Evolutionary conservation across 1,140 invertebrate species (phyloP).

Genomic region (Venturia canescens): DNA sequence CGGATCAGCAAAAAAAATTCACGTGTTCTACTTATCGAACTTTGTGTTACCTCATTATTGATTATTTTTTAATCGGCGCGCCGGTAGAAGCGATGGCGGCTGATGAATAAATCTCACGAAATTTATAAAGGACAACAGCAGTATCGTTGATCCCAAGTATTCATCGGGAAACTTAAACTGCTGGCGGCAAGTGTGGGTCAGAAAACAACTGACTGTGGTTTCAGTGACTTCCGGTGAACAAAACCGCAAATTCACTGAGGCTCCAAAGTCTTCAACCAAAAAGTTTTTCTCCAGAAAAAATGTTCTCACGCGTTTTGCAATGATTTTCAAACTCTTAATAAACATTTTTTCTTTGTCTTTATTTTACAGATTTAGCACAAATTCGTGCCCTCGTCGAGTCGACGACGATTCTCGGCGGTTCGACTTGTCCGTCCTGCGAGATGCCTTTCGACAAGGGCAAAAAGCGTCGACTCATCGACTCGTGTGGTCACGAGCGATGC

Average conservation of each 20-base stretch:
- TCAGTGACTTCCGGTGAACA: too few relatives aligned
- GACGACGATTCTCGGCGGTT: slow-evolving; percentile 80
- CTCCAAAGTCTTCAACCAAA: too few relatives aligned
- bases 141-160: too few relatives aligned
- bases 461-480: slow-evolving; percentile 94
- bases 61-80: neutral
- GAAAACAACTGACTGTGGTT: too few relatives aligned
- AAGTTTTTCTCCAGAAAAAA: too few relatives aligned
- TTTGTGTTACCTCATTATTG: slow-evolving; percentile 12
- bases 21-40: slow-evolving; percentile 40
- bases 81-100: neutral
- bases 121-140: neutral
- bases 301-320: neutral
- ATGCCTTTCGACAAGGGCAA: slow-evolving; percentile 97
- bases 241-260: too few relatives aligned
- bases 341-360: slow-evolving; percentile 45
- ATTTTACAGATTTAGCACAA: slow-evolving; percentile 84
- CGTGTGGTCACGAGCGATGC: slow-evolving; percentile 95
- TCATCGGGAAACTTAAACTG: too few relatives aligned
- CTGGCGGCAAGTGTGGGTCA: too few relatives aligned
- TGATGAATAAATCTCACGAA: neutral
- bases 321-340: neutral
- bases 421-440: slow-evolving; percentile 88
- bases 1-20: slow-evolving; percentile 40
- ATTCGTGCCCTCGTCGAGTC: slow-evolving; percentile 82